phyloP scores from a whole-genome alignment of 2,888 invertebrate genomes.

The Cyclophora albipunctata region DNA sequence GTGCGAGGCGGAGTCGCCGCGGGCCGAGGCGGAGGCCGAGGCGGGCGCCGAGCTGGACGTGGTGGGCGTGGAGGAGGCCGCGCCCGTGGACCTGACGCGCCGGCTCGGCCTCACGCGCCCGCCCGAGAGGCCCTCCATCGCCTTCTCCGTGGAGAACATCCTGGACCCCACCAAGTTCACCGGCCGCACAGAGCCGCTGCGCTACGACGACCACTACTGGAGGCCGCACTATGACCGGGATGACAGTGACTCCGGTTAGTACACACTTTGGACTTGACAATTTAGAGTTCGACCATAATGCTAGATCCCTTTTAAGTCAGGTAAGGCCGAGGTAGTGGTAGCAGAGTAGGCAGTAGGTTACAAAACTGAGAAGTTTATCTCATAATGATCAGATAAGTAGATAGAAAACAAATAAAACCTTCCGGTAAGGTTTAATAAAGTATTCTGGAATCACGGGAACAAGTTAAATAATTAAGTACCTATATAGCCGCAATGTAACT shows the following conservation, averaged over 20 bases:
- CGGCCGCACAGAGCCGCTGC: constrained; percentile 76
- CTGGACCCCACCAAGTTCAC: constrained; percentile 93
- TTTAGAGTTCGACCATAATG: too few relatives aligned
- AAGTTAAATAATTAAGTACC: too few relatives aligned
- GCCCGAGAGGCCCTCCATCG: constrained; percentile 75
- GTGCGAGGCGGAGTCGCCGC: constrained; percentile 36
- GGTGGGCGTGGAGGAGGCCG: constrained; percentile 67
- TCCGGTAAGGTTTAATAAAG: too few relatives aligned
- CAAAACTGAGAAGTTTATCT: too few relatives aligned
- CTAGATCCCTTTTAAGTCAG: too few relatives aligned
- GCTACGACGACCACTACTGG: constrained; percentile 76
- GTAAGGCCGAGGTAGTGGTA: too few relatives aligned
- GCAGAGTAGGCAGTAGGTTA: too few relatives aligned
- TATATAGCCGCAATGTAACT: too few relatives aligned
- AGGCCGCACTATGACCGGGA: constrained; percentile 72
- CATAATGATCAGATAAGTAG: too few relatives aligned
- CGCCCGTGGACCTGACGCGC: constrained; percentile 64
- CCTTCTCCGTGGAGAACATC: constrained; percentile 93
- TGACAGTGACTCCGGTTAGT: constrained; percentile 75
- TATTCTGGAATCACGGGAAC: too few relatives aligned
- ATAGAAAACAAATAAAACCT: too few relatives aligned
- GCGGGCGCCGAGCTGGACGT: constrained; percentile 62
- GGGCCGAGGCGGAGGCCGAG: constrained; percentile 54
- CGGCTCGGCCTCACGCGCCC: constrained; percentile 75
- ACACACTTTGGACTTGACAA: neutral